Evolutionary conservation across 2,888 invertebrate species (phyloP).

Genomic region (Scaptodrosophila latifasciaeformis): DNA sequence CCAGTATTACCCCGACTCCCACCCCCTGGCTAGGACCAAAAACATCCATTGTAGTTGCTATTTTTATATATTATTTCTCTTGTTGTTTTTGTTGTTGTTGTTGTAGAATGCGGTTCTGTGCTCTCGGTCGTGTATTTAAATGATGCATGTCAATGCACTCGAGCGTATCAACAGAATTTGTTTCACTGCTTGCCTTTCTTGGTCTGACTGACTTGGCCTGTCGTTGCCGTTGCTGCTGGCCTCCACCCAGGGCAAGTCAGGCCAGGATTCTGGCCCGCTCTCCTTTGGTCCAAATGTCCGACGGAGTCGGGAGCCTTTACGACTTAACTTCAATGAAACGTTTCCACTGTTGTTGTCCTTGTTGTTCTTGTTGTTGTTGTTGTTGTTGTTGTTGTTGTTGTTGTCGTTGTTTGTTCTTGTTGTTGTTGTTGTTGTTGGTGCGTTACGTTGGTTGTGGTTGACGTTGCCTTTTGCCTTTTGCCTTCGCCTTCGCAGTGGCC

Average conservation of each 20-base stretch:
- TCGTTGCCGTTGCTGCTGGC: neutral
- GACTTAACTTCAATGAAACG: conserved; percentile 1
- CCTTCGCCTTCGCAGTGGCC: neutral
- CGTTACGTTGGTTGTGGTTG: conserved; percentile 8
- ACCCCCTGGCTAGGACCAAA: no score
- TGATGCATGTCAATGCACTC: conserved; percentile 46
- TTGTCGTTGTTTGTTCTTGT: neutral
- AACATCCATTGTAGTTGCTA: no score
- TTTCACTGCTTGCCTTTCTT: conserved; percentile 11
- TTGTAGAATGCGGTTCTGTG: neutral
- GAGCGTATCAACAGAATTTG: conserved; percentile 35
- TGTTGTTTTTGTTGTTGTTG: no score
- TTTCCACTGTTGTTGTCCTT: conserved; percentile 6
- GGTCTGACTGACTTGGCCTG: conserved; percentile 1
- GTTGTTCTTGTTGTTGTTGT: neutral
- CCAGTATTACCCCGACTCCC: no score
- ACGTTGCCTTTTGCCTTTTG: neutral
- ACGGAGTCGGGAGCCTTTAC: conserved; percentile 4
- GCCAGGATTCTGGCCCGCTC: no score
- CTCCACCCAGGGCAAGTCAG: no score
- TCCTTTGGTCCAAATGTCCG: no score
- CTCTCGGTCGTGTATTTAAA: conserved; percentile 33
- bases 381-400: conserved; percentile 5
- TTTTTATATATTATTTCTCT: no score
- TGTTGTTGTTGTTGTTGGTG: conserved; percentile 4